phyloP scores from a whole-genome alignment of 2,888 invertebrate species.

The Gastracanthus pulcherrimus region DNA sequence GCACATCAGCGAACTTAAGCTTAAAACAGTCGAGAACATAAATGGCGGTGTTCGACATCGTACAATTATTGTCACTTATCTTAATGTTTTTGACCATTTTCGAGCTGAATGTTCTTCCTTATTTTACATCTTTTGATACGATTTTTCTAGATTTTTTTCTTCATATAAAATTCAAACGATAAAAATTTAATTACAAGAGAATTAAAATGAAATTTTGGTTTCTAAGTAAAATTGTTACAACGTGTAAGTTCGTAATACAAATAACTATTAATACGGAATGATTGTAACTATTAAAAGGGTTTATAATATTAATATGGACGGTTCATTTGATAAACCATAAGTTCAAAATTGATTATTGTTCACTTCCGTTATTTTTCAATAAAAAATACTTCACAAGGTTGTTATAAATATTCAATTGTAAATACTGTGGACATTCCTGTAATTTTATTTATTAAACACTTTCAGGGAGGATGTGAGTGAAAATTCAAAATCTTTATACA shows the following conservation, averaged over 20 bases:
- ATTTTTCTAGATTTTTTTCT: background rate
- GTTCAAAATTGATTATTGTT: conserved; percentile 15
- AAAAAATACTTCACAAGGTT: conserved; percentile 37
- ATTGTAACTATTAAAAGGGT: conserved; percentile 13
- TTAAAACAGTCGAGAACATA: conserved; percentile 4
- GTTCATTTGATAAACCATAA: conserved; percentile 39
- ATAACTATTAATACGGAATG: conserved; percentile 1
- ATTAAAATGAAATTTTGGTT: no score
- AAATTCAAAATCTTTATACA: background rate
- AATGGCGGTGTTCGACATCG: conserved; percentile 4
- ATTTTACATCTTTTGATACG: conserved; percentile 1
- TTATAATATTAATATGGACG: conserved; percentile 47
- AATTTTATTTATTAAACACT: conserved; percentile 22
- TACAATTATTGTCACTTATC: conserved; percentile 38
- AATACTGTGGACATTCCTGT: conserved; percentile 40
- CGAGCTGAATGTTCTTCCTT: background rate
- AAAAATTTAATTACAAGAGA: no score
- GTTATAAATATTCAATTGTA: conserved; percentile 28
- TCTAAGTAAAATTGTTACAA: no score
- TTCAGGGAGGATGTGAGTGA: conserved; percentile 35
- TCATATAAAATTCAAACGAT: background rate
- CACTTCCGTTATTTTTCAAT: conserved; percentile 36
- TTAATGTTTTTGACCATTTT: background rate
- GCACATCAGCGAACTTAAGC: conserved; percentile 16
- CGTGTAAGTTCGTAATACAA: no score